Base-by-base conservation (phyloP, 2,113 vertebrate genomes). In the Ibidorhyncha struthersii region DNA sequence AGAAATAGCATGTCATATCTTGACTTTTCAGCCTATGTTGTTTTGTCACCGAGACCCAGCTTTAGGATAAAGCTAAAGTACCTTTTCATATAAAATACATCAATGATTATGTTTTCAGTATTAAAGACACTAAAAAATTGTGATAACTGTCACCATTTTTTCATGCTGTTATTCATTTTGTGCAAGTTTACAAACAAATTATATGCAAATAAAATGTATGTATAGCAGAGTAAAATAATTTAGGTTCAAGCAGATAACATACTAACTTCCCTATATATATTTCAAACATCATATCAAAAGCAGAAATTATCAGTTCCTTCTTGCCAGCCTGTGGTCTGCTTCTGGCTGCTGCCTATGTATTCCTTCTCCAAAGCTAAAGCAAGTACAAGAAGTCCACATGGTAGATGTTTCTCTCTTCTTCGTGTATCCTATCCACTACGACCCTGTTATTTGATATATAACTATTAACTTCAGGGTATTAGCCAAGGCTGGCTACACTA, bases 371-470 rank as follows among this genome's bases (percentile, higher is more conserved):
- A 72, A 90, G 20, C 36, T 82, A 63, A 63, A 85, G 41, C 41
- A 62, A 81, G 41, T 29, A 27, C 40, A 86, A 43, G 56, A 78
- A 86, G 43, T n/a, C 58, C n/a, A 49, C 41, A 34, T 25, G 14
- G 21, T 21, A 52, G 56, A 41, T 47, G 26, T 27, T 62, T 76
- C 58, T 71, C 26, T 77, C 56, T 71, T 62, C 62, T 70, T 72
- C 50, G 5, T 50, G 17, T 43, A 50, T 53, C 16, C 26, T 58
- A 45, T 12, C 14, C 15, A 66, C 38, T 23, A 40, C 0, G 0
- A 47, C 14, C 2, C 2, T 56, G 8, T 55, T 72, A 52, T 78
- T 79, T 0, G 0, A 55, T 40, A 65, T 25, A 10, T 29, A 59
- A 30, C 18, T 49, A 62, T 23, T 62, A 78, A 72, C 12, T 72